Base-by-base conservation (phyloP, 2,113 vertebrate species). In the Sakesphorus luctuosus region DNA sequence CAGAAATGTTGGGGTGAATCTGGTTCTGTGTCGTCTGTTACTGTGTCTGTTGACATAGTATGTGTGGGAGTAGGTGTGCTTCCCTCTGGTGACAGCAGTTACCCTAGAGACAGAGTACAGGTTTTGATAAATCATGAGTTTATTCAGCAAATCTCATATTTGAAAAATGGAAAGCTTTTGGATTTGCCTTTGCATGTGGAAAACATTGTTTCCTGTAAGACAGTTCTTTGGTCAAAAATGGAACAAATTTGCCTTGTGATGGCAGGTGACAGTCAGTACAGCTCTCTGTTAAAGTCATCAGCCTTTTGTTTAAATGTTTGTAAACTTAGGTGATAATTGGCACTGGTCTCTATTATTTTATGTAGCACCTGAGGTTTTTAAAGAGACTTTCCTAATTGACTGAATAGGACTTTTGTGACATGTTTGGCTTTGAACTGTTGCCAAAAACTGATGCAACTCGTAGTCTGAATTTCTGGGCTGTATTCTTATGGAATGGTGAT, bases 401-500 rank as follows among this genome's bases (percentile, higher is more conserved):
- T 73, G 91, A 89, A 40, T 44, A 62, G 83, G 84, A 93, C 79
- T 94, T 95, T 73, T 1, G 18, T 96, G 95, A 85, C 90, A 78
- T 90, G 61, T 19, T 82, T 81, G 35, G 62, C 92, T 96, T 96
- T 97, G 95, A 96, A 94, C 89, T 83, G 79, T 61, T 95, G 89
- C 93, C 91, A 94, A 89, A 88, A 90, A 33, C 84, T 97, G 93
- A 94, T 96, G 95, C 87, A 97, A 94, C 63, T 94, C 89, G 79
- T 90, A 87, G 94, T 84, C 52, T 95, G 89, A 84, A 75, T 97
- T 96, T 96, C 93, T 97, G 90, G 69, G 26, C 89, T 87, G 65
- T 69, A 82, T 85, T 93, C 82, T 89, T 87, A 20, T 15, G 46
- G 88, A 62, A 59, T 52, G 66, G 36, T 96, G 92, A 94, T 96